These are phyloP conservation scores for Bovichtus diacanthus DNA, from an alignment of 2,797 vertebrate species.

Conservation along the genomic window DNA sequence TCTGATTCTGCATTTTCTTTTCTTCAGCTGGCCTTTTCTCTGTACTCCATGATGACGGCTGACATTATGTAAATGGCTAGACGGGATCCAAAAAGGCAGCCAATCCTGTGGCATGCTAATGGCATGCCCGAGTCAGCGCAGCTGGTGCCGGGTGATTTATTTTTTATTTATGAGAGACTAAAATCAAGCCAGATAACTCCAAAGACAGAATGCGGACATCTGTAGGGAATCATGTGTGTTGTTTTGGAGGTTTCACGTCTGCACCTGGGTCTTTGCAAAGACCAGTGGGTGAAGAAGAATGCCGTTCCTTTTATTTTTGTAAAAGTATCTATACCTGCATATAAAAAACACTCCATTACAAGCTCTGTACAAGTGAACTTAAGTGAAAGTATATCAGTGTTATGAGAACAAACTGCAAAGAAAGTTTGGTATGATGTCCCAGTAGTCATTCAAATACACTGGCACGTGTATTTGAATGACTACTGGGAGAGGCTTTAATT, in stretches of 20 bases:
- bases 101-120: conserved; percentile 57
- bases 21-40: conserved; percentile 39
- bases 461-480: neutral
- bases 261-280: neutral
- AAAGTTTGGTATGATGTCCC: too few species aligned
- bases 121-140: conserved; percentile 32
- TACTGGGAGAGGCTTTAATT: neutral
- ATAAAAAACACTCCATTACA: neutral
- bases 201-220: conserved; percentile 8
- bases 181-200: conserved; percentile 4
- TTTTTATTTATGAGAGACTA: neutral
- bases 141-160: conserved; percentile 56
- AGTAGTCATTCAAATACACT: too few species aligned
- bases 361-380: neutral
- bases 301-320: too few species aligned
- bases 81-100: conserved; percentile 51
- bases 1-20: conserved; percentile 47
- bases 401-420: too few species aligned
- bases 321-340: neutral
- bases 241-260: neutral
- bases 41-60: conserved; percentile 48
- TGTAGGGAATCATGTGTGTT: neutral
- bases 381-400: neutral
- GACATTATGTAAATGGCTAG: conserved; percentile 58
- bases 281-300: neutral